These are phyloP conservation scores for Sarcophaga bullata DNA, from an alignment of 1,140 invertebrate genomes.

Conservation along the genomic window DNA sequence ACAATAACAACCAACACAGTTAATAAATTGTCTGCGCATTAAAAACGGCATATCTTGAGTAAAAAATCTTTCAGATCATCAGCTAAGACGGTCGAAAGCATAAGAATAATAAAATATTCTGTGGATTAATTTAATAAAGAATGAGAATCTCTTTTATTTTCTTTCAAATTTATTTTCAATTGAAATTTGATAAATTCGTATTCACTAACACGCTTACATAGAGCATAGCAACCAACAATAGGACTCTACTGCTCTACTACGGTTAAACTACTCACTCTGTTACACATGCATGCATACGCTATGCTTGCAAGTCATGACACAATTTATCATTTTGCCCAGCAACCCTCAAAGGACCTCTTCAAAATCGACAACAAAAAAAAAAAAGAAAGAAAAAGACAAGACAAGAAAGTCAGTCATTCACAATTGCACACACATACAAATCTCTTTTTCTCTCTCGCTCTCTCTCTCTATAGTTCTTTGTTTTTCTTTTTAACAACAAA, in stretches of 20 bases:
- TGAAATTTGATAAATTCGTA: slow-evolving; percentile 27
- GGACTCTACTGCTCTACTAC: neutral
- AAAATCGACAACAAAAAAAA: neutral
- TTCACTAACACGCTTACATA: neutral
- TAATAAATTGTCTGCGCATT: no score
- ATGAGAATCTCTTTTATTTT: neutral
- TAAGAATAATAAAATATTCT: no score
- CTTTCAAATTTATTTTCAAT: slow-evolving; percentile 26
- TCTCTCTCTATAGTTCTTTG: neutral
- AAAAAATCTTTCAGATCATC: no score
- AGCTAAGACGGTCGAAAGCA: no score
- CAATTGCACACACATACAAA: no score
- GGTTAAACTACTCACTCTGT: neutral
- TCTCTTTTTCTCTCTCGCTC: neutral
- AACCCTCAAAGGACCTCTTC: slow-evolving; percentile 38
- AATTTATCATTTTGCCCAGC: slow-evolving; percentile 30
- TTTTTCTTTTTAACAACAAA: neutral
- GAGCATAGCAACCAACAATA: neutral
- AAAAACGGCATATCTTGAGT: no score
- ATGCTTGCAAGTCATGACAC: slow-evolving; percentile 23
- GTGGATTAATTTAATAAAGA: slow-evolving; percentile 1
- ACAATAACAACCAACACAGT: no score
- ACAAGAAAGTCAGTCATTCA: neutral
- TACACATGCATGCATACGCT: neutral
- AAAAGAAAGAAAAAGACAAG: neutral